Evolutionary conservation across 2,888 invertebrate genomes (phyloP), one percentile per base, ranked within the genome.

Genomic region (Carpatolechia fugitivella): DNA sequence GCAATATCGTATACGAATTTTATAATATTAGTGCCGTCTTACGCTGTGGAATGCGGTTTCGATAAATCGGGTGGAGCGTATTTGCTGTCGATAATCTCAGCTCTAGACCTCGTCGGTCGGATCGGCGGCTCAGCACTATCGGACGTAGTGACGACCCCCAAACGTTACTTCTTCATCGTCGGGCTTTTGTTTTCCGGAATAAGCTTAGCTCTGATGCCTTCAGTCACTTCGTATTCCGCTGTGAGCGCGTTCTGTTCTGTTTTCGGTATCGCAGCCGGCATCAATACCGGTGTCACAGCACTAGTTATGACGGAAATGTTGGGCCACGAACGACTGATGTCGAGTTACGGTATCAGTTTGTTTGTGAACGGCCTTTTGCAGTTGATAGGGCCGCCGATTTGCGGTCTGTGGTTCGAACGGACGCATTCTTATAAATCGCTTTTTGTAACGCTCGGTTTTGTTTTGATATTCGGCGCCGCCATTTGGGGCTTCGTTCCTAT

Each of bases 1-100:
- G 97, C 96, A 0, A 95, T 97, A 50, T 95, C 96, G 57, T 96
- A 96, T 68, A 96, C 96, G 0, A 97, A 97, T 72, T 96, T 97
- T 64, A 94, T 96, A 1, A 96, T 97, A 50, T 74, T 96, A 14
- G 91, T 97, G 16, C 96, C 97, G 4, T 92, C 94, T 0, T 96
- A 96, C 71, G 96, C 96, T 0, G 78, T 92, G 5, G 91, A 92
- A 24, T 84, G 95, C 50, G 92, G 93, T 0, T 96, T 94, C 68
- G 93, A 94, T 72, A 95, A 95, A 67, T 91, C 93, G 0, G 82
- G 92, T 54, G 94, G 95, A 0, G 95, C 96, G 5, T 92, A 94
- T 63, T 77, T 97, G 20, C 78, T 97, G 7, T 96, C 96, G 0
- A 94, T 95, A 57, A 96, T 97, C 8, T 96, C 96, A 0, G 92